Evolutionary conservation across 2,888 invertebrate species (phyloP).

Genomic region (Melinaea menophilus): DNA sequence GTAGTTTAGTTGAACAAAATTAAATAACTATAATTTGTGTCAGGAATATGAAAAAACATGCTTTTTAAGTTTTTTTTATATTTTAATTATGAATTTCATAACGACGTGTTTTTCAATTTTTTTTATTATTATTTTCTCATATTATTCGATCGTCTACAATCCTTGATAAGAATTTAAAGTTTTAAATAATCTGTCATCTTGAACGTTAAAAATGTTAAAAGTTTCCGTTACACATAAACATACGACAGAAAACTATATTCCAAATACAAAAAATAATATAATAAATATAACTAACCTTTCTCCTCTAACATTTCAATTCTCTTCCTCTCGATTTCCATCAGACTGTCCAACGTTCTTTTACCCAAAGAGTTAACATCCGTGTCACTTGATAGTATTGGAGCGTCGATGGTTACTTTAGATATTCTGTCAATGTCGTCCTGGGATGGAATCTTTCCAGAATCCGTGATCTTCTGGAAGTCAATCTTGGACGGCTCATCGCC

Average conservation of each 20-base stretch:
- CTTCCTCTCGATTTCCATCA: constrained; percentile 93
- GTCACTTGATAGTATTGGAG: constrained; percentile 85
- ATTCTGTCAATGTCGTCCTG: constrained; percentile 92
- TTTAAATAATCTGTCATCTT: too few species aligned
- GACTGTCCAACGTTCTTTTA: constrained; percentile 88
- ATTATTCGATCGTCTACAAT: too few species aligned
- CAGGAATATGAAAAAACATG: too few species aligned
- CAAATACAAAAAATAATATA: neutral
- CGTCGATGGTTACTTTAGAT: constrained; percentile 90
- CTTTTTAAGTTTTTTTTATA: too few species aligned
- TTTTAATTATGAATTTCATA: too few species aligned
- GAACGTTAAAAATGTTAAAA: too few species aligned
- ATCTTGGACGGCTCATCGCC: constrained; percentile 65
- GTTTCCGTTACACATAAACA: too few species aligned
- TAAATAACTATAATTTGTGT: neutral
- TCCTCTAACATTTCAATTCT: constrained; percentile 91
- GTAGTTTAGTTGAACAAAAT: neutral
- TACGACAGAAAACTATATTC: neutral
- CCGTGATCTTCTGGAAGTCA: constrained; percentile 59
- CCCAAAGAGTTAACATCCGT: constrained; percentile 82
- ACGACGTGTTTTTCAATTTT: too few species aligned
- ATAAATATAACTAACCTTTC: constrained; percentile 81
- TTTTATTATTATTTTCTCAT: too few species aligned
- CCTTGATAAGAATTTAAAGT: too few species aligned
- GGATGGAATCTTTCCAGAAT: constrained; percentile 80